Evolutionary conservation across 2,888 invertebrate species (phyloP), one percentile per base, ranked within the genome.

Genomic region (Entomobrya multifasciata): DNA sequence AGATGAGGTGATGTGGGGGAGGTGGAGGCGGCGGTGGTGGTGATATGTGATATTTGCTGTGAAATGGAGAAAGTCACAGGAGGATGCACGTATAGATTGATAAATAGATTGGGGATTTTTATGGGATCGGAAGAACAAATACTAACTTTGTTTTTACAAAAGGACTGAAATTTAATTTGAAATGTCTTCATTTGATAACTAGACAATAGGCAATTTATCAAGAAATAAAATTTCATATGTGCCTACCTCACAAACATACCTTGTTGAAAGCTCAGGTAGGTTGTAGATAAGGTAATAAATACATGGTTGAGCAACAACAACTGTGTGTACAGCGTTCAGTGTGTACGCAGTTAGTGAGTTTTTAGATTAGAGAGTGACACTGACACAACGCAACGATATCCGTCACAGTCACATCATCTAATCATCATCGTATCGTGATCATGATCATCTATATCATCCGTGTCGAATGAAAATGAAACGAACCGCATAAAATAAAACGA

Each of bases 401-500:
- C 67, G 67, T 67, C 67, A 67, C 67, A 65, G 15, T 5, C 62
- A 27, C n/a, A n/a, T n/a, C n/a, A n/a, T n/a, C n/a, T 36, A 10
- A 41, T n/a, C 41, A 72, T 47, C 22, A 47, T 49, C 49, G 36
- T 36, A 36, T n/a, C n/a, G n/a, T n/a, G n/a, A 22, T 49, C 60
- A 72, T 72, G 11, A 49, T 72, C 72, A 72, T 72, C 67, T n/a
- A n/a, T n/a, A 49, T 52, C 30, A 30, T 70, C 72, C 82, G 60
- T 82, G 82, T 82, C 82, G 74, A 78, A 81, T 57, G 72, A 81
- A n/a, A 62, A 62, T 74, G 74, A 82, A 82, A 74, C 74, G 82
- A 72, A 47, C 62, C 72, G 62, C 62, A 82, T 74, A 82, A 82
- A 82, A 60, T 82, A 81, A n/a, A 81, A 81, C 44, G 44, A 72